phyloP scores from a whole-genome alignment of 2,113 vertebrate species.

The Rhodinocichla rosea region DNA sequence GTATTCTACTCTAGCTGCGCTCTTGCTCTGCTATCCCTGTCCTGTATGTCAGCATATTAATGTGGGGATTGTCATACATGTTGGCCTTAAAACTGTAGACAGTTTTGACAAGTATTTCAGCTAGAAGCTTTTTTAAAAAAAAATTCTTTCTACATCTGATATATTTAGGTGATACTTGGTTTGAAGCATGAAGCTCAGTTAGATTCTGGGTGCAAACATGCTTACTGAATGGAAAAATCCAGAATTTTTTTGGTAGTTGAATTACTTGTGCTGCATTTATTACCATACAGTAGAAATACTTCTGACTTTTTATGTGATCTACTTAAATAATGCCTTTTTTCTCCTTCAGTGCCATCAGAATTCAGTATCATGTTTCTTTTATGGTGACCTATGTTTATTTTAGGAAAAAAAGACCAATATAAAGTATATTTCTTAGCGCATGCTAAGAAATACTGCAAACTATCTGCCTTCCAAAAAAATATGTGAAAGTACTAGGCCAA shows the following conservation, averaged over 20 bases:
- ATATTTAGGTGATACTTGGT: background rate
- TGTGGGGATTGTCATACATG: background rate
- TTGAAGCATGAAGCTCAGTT: background rate
- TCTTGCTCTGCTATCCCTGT: background rate
- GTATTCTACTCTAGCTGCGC: background rate
- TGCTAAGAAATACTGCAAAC: background rate
- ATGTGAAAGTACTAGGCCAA: background rate
- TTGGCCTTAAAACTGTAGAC: constrained; percentile 28
- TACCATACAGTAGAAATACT: background rate
- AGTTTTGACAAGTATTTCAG: constrained; percentile 37
- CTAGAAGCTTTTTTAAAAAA: background rate
- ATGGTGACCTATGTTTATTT: background rate
- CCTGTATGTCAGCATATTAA: background rate
- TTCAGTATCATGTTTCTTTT: background rate
- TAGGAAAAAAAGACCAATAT: background rate
- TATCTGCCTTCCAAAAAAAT: background rate
- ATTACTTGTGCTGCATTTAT: background rate
- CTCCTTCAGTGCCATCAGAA: background rate
- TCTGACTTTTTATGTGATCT: background rate
- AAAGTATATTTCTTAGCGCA: background rate
- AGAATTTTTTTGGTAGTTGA: background rate
- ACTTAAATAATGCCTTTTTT: background rate
- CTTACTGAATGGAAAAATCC: background rate
- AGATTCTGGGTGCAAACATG: background rate
- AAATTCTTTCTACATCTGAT: background rate